phyloP scores from a whole-genome alignment of 2,113 vertebrate species.

The Phodopus roborovskii region DNA sequence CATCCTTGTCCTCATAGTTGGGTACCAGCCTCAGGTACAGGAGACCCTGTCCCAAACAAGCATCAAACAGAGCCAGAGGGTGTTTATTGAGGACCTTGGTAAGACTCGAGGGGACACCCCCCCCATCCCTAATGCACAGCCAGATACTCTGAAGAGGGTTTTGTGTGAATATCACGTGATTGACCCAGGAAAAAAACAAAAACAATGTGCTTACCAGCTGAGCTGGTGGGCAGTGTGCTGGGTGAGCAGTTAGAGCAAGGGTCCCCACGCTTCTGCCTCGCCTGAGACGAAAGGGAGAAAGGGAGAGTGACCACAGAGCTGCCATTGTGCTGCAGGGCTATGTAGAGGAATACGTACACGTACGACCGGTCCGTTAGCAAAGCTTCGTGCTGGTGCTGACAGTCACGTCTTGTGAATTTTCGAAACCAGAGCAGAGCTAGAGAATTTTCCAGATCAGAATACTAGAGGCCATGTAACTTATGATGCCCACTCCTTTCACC shows the following conservation, averaged over 20 bases:
- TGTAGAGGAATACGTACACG: too few species aligned
- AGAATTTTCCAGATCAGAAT: too few species aligned
- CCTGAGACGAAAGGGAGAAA: background rate
- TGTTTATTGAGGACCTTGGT: background rate
- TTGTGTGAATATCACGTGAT: background rate
- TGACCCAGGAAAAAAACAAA: background rate
- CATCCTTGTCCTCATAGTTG: background rate
- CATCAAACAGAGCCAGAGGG: background rate
- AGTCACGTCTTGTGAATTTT: background rate
- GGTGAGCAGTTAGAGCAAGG: background rate
- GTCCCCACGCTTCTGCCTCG: background rate
- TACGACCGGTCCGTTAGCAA: background rate
- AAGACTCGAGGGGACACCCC: background rate
- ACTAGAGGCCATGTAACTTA: too few species aligned
- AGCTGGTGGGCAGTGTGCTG: rapidly evolving
- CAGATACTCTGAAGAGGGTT: background rate
- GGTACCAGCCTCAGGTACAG: background rate
- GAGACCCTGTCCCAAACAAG: background rate
- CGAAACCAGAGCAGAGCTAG: background rate
- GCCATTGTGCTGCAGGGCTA: rapidly evolving
- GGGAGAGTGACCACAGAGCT: too few species aligned
- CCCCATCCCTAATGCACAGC: background rate
- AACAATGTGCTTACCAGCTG: background rate
- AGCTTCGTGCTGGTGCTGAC: rapidly evolving
- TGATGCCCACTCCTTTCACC: too few species aligned